phyloP scores from a whole-genome alignment of 2,888 invertebrate genomes.

The Deroplatys truncata region DNA sequence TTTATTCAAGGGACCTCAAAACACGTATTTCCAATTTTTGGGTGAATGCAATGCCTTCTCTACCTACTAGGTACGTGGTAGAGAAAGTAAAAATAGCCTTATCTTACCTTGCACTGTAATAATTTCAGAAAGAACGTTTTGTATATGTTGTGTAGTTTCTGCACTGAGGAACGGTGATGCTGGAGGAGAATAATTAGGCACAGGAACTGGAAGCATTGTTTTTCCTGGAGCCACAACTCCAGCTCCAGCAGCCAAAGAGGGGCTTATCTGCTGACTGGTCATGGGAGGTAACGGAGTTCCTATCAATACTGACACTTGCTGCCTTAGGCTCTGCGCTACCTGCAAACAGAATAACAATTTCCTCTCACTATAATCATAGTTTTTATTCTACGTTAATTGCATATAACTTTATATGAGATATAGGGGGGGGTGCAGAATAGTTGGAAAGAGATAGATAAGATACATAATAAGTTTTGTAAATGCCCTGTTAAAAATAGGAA shows the following conservation, averaged over 20 bases:
- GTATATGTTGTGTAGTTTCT: not conserved
- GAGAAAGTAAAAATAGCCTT: too few species aligned
- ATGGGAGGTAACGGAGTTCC: not conserved
- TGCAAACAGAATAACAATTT: not conserved
- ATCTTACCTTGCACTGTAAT: not conserved
- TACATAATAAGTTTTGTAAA: too few species aligned
- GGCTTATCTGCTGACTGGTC: not conserved
- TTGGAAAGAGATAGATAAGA: too few species aligned
- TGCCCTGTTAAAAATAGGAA: too few species aligned
- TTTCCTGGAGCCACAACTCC: not conserved
- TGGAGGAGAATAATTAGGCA: slow-evolving; percentile 17
- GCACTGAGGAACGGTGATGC: slow-evolving; percentile 19
- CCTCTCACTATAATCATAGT: not conserved
- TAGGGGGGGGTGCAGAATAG: too few species aligned
- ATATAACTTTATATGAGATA: too few species aligned
- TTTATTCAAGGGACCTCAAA: too few species aligned
- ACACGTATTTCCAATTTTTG: too few species aligned
- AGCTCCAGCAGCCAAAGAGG: not conserved
- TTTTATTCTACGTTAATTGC: not conserved
- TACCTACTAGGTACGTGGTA: too few species aligned
- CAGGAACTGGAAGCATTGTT: slow-evolving; percentile 6
- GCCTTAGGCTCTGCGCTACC: not conserved
- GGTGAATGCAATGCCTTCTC: too few species aligned
- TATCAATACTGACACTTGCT: not conserved
- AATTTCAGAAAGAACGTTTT: not conserved